Percentiles rank a stretch among this genome's conserved stretches.
These are phyloP conservation scores for Coregonus clupeaformis DNA, from an alignment of 2,113 vertebrate genomes.

Conservation along the genomic window DNA sequence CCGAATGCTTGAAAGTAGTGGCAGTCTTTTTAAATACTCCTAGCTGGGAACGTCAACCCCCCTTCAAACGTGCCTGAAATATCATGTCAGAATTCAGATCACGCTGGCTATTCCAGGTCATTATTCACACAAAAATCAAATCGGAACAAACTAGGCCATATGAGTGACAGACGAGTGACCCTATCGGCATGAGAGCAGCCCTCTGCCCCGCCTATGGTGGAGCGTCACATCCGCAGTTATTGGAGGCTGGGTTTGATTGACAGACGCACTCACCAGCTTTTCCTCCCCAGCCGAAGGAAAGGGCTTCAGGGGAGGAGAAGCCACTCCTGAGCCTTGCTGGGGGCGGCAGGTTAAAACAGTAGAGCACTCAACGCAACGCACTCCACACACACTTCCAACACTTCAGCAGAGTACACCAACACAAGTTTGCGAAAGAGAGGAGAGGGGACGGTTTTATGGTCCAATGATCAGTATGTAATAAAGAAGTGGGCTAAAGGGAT, in stretches of 20 bases:
- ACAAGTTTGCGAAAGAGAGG: not conserved
- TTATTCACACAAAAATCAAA: not conserved
- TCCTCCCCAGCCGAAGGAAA: slow-evolving; percentile 63
- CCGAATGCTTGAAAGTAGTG: not conserved
- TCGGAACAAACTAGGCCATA: slow-evolving; percentile 17
- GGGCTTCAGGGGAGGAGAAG: slow-evolving; percentile 63
- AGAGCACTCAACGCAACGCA: slow-evolving; percentile 14
- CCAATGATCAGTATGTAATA: not conserved
- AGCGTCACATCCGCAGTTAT: slow-evolving; percentile 14
- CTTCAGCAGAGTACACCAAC: not conserved
- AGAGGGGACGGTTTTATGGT: no score
- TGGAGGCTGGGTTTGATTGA: slow-evolving; percentile 21
- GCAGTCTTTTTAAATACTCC: not conserved
- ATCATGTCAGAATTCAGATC: not conserved
- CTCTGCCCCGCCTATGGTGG: not conserved
- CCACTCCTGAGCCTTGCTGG: slow-evolving; percentile 59
- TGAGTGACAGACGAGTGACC: slow-evolving; percentile 37
- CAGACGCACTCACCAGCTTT: slow-evolving; percentile 67
- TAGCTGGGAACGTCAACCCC: not conserved
- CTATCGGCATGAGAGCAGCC: slow-evolving; percentile 30
- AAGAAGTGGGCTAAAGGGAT: no score
- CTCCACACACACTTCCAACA: not conserved
- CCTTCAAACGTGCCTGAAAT: not conserved
- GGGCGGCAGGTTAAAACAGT: slow-evolving; percentile 32
- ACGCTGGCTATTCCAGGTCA: not conserved